phyloP scores from a whole-genome alignment of 2,888 invertebrate genomes.

The Erebia ligea region DNA sequence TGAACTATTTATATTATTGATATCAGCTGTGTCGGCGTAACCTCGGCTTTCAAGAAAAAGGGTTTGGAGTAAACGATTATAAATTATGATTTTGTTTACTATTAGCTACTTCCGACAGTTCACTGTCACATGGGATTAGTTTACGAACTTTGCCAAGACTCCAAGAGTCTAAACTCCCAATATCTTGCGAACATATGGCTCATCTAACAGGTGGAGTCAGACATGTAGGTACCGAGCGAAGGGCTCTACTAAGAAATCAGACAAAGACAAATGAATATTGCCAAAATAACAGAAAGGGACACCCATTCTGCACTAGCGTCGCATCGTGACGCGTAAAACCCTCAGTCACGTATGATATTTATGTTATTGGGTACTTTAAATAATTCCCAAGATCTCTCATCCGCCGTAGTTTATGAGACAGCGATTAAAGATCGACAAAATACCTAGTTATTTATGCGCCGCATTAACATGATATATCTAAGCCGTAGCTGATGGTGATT shows the following conservation, averaged over 20 bases:
- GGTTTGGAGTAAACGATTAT: slow-evolving; percentile 27
- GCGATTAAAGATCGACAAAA: slow-evolving; percentile 32
- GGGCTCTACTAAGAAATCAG: slow-evolving; percentile 65
- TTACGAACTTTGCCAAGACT: slow-evolving; percentile 39
- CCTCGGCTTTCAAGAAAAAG: slow-evolving; percentile 5
- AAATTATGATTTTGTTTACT: slow-evolving; percentile 44
- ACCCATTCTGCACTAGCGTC: slow-evolving; percentile 48
- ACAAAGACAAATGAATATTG: slow-evolving; percentile 52
- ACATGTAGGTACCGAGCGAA: slow-evolving; percentile 69
- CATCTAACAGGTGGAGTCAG: slow-evolving; percentile 67
- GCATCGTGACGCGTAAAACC: slow-evolving; percentile 32
- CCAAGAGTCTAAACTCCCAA: slow-evolving; percentile 37
- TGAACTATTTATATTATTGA: slow-evolving; percentile 35
- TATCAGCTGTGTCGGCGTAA: slow-evolving; percentile 9
- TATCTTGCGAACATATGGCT: slow-evolving; percentile 54
- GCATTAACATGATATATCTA: slow-evolving; percentile 13
- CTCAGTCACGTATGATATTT: slow-evolving; percentile 56
- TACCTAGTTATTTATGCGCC: slow-evolving; percentile 22
- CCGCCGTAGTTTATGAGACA: slow-evolving; percentile 45
- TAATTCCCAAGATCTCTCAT: slow-evolving; percentile 56
- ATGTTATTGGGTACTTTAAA: slow-evolving; percentile 61
- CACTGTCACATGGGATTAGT: slow-evolving; percentile 50
- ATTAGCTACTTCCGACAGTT: slow-evolving; percentile 59
- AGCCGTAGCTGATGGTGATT: slow-evolving; percentile 28
- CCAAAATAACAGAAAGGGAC: slow-evolving; percentile 58